Evolutionary conservation across 2,888 invertebrate species (phyloP).

Genomic region (Eucera pruinosa): DNA sequence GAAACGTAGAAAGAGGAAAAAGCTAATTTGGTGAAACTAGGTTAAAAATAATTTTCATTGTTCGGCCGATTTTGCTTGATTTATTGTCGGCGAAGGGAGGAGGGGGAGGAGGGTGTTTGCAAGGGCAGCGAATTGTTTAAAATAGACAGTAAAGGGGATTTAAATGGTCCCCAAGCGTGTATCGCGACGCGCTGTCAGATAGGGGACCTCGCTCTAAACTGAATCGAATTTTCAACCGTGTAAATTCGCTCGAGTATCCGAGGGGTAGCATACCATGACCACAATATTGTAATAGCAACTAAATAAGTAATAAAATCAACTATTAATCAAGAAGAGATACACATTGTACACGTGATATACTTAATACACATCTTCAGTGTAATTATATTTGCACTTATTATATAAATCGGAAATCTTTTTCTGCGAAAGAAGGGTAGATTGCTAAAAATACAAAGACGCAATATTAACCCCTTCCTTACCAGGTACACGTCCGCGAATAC

Average conservation of each 20-base stretch:
- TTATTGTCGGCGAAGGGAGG: conserved; percentile 55
- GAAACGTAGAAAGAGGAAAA: background rate
- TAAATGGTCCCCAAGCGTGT: conserved; percentile 77
- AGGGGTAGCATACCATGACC: conserved; percentile 39
- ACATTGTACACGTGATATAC: too few species aligned
- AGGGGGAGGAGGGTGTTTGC: conserved; percentile 30
- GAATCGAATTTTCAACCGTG: conserved; percentile 79
- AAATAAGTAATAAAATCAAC: background rate
- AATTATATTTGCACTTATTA: too few species aligned
- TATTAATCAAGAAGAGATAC: background rate
- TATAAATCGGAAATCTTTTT: too few species aligned
- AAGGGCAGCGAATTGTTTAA: conserved; percentile 76
- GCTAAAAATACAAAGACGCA: too few species aligned
- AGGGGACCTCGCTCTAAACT: conserved; percentile 73
- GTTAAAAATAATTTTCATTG: conserved; percentile 30
- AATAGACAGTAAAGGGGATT: conserved; percentile 78
- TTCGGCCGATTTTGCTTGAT: conserved; percentile 64
- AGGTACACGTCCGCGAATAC: too few species aligned
- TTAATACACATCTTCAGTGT: background rate
- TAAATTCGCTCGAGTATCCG: conserved; percentile 58
- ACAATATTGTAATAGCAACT: conserved; percentile 39
- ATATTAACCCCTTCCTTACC: too few species aligned
- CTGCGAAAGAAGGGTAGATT: too few species aligned
- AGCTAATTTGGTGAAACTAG: conserved; percentile 15
- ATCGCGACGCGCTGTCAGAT: conserved; percentile 46